Percentiles rank a stretch among this genome's conserved stretches.
Evolutionary conservation across 2,113 vertebrate species (phyloP).

Genomic region (Hemibagrus wyckioides): DNA sequence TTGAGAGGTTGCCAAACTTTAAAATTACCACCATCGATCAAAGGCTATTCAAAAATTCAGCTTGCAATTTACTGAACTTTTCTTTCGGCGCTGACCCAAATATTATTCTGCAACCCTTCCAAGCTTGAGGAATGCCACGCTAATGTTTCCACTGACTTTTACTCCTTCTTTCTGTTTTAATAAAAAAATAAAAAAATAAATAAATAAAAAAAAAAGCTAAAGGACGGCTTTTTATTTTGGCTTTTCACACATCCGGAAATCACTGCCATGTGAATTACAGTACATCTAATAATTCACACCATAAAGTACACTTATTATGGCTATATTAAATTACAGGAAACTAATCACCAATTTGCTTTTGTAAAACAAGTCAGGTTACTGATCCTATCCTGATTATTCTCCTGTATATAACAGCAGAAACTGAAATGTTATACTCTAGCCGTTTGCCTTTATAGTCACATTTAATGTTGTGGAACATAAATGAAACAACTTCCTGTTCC

Average conservation of each 20-base stretch:
- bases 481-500: background rate
- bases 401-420: background rate
- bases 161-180: constrained; percentile 36
- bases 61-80: constrained; percentile 67
- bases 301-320: background rate
- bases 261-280: background rate
- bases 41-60: constrained; percentile 66
- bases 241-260: background rate
- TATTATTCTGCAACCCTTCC: constrained; percentile 61
- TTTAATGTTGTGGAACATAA: background rate
- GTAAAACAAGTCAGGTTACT: background rate
- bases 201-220: background rate
- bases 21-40: constrained; percentile 75
- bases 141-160: constrained; percentile 9
- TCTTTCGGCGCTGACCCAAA: constrained; percentile 60
- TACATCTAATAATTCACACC: background rate
- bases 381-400: background rate
- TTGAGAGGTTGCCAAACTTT: constrained; percentile 64
- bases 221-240: background rate
- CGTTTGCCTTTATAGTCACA: background rate
- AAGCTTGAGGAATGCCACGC: constrained; percentile 47
- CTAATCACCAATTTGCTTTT: background rate
- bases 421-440: background rate
- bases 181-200: no score
- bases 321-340: background rate